Conservation (phyloP, 2,797 vertebrate species). For the Iguana delicatissima region DNA sequence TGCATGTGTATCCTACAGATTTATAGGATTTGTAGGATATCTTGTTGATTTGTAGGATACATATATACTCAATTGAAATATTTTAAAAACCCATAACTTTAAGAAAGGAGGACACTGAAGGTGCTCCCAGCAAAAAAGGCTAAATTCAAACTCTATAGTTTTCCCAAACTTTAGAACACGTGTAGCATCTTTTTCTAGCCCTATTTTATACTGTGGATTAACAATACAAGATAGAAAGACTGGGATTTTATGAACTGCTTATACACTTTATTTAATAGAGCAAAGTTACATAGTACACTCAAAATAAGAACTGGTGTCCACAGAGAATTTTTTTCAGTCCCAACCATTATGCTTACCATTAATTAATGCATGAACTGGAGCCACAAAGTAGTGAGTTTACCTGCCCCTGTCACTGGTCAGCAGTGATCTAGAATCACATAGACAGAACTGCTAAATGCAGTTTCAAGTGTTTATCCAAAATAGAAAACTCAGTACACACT, state of each 20-base stretch:
- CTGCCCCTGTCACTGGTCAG: not conserved
- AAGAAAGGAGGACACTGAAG: not conserved
- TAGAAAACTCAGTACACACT: not conserved
- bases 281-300: not conserved
- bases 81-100: not conserved
- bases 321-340: not conserved
- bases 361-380: not conserved
- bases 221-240: not conserved
- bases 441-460: not conserved
- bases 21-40: too few species aligned
- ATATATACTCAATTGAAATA: not conserved
- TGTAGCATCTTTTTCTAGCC: not conserved
- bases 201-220: not conserved
- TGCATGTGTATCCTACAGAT: too few species aligned
- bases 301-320: not conserved
- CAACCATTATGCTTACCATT: not conserved
- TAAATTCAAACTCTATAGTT: not conserved
- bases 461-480: not conserved
- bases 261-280: not conserved
- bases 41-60: too few species aligned
- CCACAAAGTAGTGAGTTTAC: not conserved
- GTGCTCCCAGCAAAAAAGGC: not conserved
- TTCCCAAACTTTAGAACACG: not conserved
- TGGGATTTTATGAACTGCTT: not conserved
- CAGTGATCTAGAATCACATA: not conserved